Base-by-base conservation (phyloP, 2,113 vertebrate species). In the Nibea coibor region DNA sequence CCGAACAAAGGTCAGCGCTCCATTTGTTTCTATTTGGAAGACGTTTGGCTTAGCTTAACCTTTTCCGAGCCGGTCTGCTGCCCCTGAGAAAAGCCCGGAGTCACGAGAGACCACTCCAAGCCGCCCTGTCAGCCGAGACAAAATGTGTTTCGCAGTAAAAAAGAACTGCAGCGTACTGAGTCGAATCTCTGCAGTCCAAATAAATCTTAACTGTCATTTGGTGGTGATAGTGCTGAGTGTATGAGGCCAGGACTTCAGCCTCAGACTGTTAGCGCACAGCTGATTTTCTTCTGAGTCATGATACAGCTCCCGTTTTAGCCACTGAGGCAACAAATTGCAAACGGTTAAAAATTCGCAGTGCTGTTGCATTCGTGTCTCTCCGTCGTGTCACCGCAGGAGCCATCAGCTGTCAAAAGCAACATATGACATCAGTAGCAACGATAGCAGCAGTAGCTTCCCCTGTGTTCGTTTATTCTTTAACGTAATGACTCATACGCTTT, bases 21-120 rank as follows among this genome's bases (percentile, higher is more conserved):
- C 58, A 72, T 92, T 92, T 91, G 75, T 91, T 91, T 90, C 77
- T 74, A 87, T 91, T 86, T 84, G 72, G 72, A 77, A 81, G 78
- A 85, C 3, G 12, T 68, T 88, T 81, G 80, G 74, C 79, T 90
- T 35, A 63, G 73, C 31, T 88, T 87, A 82, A 88, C 78, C 78
- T 89, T 83, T 57, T 74, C 67, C 79, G 84, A 87, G 83, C 76
- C 0, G 12, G 14, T 78, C 72, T 48, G 17, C 75, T 80, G 42
- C 57, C 72, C 78, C 50, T 2, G 28, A 82, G 70, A 88, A 53
- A 70, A 72, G 45, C 64, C 31, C 15, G 22, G 3, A n/a, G 75
- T 43, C 77, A 53, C 72, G 26, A 20, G 84, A 47, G 87, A 84
- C 74, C 31, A n/a, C 69, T 81, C 45, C 62, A 74, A 67, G 68